Evolutionary conservation across 2,797 vertebrate genomes (phyloP), one percentile per base, ranked within the genome.

Genomic region (Lacerta viridis): DNA sequence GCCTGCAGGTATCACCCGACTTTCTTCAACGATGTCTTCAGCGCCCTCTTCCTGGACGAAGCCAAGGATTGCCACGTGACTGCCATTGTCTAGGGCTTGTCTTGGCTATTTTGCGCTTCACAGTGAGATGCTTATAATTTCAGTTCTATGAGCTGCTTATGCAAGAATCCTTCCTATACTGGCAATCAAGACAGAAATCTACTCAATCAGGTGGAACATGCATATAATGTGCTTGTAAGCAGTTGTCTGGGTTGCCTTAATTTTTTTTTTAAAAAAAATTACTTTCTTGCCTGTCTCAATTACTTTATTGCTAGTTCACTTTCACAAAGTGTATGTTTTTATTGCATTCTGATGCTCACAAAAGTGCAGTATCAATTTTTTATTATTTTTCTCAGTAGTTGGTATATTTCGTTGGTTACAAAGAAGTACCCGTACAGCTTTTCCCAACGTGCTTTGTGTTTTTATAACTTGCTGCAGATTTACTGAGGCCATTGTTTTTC

Each of bases 21-120:
- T 68, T 99, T 99, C 96, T 99, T 99, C 94, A 97, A 99, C 13
- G 98, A 99, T 61, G 94, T 99, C 95, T 99, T 99, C 94, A 98
- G 98, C 97, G 98, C 98, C 0, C 95, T 99, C 0, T 98, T 98
- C 93, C 96, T 99, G 94, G 98, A 99, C 87, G 96, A 99, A 90
- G 92, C 97, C 0, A 76, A 96, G 0, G 76, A 87, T 88, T 98
- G 98, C 90, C 98, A 97, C 0, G 97, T 99, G 86, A 98, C 97
- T 1, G 59, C 89, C 76, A 96, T 99, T 27, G 23, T 95, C 39
- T 98, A 96, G 97, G 71, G 39, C 23, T 61, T 92, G 86, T 68
- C 84, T 80, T 85, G 23, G 5, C 80, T 55, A 1, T 69, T 82
- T 72, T 78, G 72, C 71, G 91, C 85, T 89, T 87, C 88, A 88